Percentiles rank a stretch among this genome's conserved stretches.
Conservation (phyloP, 2,113 vertebrate genomes). For the Macquaria ambigua region DNA sequence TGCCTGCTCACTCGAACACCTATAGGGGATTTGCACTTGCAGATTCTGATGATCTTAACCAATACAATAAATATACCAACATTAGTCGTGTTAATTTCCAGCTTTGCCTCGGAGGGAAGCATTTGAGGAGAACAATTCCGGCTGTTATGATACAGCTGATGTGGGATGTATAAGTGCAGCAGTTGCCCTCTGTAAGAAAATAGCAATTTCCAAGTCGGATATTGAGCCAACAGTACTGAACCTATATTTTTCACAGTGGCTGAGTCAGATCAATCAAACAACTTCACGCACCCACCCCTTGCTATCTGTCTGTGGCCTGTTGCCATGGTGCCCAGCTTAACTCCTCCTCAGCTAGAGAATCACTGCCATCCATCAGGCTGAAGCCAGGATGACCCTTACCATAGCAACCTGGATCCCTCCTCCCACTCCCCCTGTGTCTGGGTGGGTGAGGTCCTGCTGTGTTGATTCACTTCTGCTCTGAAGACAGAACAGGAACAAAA, state of each 20-base stretch:
- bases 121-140: constrained; percentile 1
- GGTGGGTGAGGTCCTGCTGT: constrained; percentile 75
- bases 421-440: constrained; percentile 71
- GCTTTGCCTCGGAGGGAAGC: neutral
- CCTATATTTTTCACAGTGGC: constrained; percentile 74
- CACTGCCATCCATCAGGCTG: constrained; percentile 76
- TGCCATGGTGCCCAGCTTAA: constrained; percentile 83
- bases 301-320: constrained; percentile 80
- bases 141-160: constrained; percentile 18
- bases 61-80: constrained; percentile 1
- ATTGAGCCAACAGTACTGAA: constrained; percentile 70
- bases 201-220: constrained; percentile 69
- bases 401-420: constrained; percentile 83
- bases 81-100: constrained; percentile 10
- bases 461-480: constrained; percentile 66
- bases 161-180: constrained; percentile 29
- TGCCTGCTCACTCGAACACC: constrained; percentile 25
- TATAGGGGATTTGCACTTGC: constrained; percentile 31
- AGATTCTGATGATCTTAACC: constrained; percentile 31
- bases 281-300: constrained; percentile 63
- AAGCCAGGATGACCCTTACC: constrained; percentile 83
- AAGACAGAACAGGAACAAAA: constrained; percentile 42
- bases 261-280: constrained; percentile 79
- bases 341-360: constrained; percentile 76
- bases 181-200: constrained; percentile 59